phyloP scores from a whole-genome alignment of 1,140 invertebrate genomes.

The Hirudo medicinalis region DNA sequence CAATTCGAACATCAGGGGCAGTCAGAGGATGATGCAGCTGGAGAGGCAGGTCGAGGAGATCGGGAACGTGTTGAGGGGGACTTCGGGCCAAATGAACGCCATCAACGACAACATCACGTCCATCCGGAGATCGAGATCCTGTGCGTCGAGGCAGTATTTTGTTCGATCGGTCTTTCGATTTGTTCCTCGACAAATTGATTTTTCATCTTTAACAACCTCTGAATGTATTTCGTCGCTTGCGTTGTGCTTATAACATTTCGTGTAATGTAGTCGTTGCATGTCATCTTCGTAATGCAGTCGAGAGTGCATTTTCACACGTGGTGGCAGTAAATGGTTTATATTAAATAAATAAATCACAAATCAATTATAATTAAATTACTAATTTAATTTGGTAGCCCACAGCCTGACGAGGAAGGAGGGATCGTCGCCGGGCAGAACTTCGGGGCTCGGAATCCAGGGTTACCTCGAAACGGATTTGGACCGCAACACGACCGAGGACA shows the following conservation, averaged over 20 bases:
- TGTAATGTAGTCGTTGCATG: background rate
- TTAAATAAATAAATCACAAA: background rate
- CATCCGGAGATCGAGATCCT: background rate
- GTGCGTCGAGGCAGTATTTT: background rate
- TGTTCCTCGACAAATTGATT: background rate
- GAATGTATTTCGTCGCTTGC: too few species aligned
- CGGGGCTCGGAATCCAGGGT: too few species aligned
- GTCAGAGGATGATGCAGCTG: background rate
- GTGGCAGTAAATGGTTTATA: background rate
- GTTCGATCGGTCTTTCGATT: background rate
- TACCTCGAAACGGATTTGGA: conserved; percentile 7
- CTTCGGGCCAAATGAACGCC: background rate
- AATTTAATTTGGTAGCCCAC: too few species aligned
- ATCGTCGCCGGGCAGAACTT: too few species aligned
- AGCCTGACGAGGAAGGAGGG: too few species aligned
- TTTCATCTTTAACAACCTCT: too few species aligned
- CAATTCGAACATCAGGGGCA: too few species aligned
- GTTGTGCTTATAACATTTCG: background rate
- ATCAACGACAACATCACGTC: background rate
- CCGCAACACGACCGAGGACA: background rate
- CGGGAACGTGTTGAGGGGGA: background rate
- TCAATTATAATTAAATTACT: too few species aligned
- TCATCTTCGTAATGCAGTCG: background rate
- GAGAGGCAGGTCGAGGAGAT: background rate
- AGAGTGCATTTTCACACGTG: too few species aligned